These are phyloP conservation scores for Embiotoca jacksoni DNA, from an alignment of 2,113 vertebrate species.

Conservation along the genomic window DNA sequence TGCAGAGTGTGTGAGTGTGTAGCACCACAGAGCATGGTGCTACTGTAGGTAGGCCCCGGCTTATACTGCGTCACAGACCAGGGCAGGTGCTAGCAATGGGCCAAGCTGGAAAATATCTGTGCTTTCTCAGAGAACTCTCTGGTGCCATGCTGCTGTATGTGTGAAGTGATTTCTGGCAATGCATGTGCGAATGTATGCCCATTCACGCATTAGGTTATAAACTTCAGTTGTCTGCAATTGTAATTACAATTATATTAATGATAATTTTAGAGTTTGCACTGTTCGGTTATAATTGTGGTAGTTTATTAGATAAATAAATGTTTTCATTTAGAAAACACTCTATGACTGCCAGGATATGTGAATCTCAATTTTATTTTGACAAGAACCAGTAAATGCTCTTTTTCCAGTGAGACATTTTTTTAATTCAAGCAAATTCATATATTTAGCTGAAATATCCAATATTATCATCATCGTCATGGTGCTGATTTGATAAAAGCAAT, in stretches of 20 bases:
- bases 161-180: background rate
- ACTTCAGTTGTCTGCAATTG: background rate
- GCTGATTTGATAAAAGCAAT: constrained; percentile 20
- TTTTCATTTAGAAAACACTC: constrained; percentile 27
- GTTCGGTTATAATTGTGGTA: constrained; percentile 10
- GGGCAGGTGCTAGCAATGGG: constrained; percentile 43
- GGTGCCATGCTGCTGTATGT: constrained; percentile 5
- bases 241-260: constrained; percentile 26
- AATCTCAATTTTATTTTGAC: constrained; percentile 26
- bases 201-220: too few relatives aligned
- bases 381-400: background rate
- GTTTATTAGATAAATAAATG: constrained; percentile 15
- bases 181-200: constrained; percentile 8
- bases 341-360: background rate
- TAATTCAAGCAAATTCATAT: background rate
- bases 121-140: constrained; percentile 11
- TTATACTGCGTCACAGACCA: constrained; percentile 70
- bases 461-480: background rate
- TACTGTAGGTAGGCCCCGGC: constrained; percentile 40
- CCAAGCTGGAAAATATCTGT: constrained; percentile 11
- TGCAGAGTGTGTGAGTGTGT: constrained; percentile 21
- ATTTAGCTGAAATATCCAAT: background rate
- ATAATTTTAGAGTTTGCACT: constrained; percentile 8
- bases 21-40: background rate
- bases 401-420: too few relatives aligned